Evolutionary conservation across 2,797 vertebrate genomes (phyloP), one percentile per base, ranked within the genome.

Genomic region (Diplodus sargus): DNA sequence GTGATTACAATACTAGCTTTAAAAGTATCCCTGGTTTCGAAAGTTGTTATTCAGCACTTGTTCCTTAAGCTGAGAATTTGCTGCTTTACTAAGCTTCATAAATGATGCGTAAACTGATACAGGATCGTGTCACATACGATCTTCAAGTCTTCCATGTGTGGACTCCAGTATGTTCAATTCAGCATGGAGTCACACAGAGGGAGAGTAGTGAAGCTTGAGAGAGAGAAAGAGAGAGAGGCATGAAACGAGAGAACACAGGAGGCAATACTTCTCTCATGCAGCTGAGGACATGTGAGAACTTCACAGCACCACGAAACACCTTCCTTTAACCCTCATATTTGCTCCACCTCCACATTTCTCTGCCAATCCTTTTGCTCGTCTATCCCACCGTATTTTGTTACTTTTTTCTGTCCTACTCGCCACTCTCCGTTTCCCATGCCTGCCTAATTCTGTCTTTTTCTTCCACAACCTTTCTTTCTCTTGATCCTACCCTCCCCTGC

Each of bases 331-430:
- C 42, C 65, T 85, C 58, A 68, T 7, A 12, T 82, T 34, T 12
- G 45, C 62, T 76, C 62, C 65, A 28, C 69, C 64, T 89, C 81
- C 81, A 85, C 78, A 73, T 79, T 74, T 74, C 49, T 74, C 73
- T 89, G 84, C 76, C 88, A 79, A 78, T 81, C 69, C 71, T 65
- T 67, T 65, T 30, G 23, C 20, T 47, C 61, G 51, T 70, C 15
- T 53, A 56, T 22, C 39, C 28, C 18, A 25, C 5, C 20, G 14
- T 6, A 57, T 22, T 61, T 61, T 49, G 6, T 25, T 69, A 43
- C 25, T 12, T 18, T 71, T 71, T 74, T 64, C 57, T 52, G 47
- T 56, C n/a, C 30, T 54, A 51, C 23, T 74, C 53, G 9, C 20
- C 56, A 49, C 62, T 49, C 49, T 51, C 52, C 15, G 15, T 53